Conservation (phyloP, 2,888 invertebrate species). For the Drosophila hamatofila region DNA sequence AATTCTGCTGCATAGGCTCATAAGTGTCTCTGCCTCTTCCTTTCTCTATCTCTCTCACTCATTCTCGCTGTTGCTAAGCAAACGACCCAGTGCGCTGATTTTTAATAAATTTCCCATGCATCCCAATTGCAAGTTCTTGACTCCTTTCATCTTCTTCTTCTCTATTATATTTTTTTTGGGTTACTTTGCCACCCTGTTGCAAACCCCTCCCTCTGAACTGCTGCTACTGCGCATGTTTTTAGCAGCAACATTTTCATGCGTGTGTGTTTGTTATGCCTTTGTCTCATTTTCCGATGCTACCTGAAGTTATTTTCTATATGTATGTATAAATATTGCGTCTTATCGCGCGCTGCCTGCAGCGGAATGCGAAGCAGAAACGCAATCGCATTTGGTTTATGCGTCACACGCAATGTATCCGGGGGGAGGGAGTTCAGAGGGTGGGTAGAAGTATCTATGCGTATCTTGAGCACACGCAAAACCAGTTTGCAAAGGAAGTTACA, state of each 20-base stretch:
- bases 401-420: slow-evolving; percentile 8
- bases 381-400: slow-evolving; percentile 39
- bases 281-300: slow-evolving; percentile 47
- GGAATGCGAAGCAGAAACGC: slow-evolving; percentile 41
- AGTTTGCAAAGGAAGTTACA: slow-evolving; percentile 29
- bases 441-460: slow-evolving; percentile 5
- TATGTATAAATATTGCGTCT: slow-evolving; percentile 54
- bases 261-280: slow-evolving; percentile 42
- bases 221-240: slow-evolving; percentile 59
- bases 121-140: slow-evolving; percentile 24
- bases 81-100: slow-evolving; percentile 30
- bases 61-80: slow-evolving; percentile 20
- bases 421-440: not conserved
- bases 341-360: slow-evolving; percentile 36
- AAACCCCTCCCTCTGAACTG: slow-evolving; percentile 10
- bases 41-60: not conserved
- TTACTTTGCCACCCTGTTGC: slow-evolving; percentile 2
- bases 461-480: slow-evolving; percentile 24
- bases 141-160: not conserved
- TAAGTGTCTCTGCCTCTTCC: not conserved
- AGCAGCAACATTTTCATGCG: slow-evolving; percentile 26
- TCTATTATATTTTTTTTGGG: not conserved
- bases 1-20: slow-evolving; percentile 2
- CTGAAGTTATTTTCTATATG: slow-evolving; percentile 71
- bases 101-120: slow-evolving; percentile 13